These are phyloP conservation scores for Morone chrysops DNA, from an alignment of 2,113 vertebrate species.

Conservation along the genomic window DNA sequence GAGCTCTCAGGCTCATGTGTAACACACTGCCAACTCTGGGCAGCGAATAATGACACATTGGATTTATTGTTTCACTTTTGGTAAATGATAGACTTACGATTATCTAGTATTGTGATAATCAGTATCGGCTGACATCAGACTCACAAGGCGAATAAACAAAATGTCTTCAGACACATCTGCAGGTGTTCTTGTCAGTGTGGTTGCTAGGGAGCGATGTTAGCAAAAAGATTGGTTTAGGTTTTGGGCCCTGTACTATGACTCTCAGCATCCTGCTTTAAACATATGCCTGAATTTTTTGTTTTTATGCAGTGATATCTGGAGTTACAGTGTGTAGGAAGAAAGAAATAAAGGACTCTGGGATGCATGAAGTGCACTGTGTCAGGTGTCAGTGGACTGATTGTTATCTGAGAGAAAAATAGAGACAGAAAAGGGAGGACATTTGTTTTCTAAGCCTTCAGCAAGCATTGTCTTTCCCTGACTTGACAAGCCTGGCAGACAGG, in stretches of 20 bases:
- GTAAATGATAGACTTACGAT: no score
- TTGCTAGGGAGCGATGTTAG: no score
- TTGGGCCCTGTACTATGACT: no score
- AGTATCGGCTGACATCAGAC: no score
- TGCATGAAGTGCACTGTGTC: background rate
- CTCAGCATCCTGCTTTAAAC: no score
- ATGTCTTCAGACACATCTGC: no score
- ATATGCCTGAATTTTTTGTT: background rate
- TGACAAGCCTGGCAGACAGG: background rate
- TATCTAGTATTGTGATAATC: no score
- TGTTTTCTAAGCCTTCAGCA: background rate
- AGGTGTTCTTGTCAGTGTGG: no score
- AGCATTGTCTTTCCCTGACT: background rate
- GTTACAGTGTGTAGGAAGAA: background rate
- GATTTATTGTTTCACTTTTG: background rate
- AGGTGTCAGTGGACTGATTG: conserved; percentile 6
- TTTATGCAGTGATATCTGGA: no score
- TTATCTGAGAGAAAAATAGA: background rate
- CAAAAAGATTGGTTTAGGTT: no score
- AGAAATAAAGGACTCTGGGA: background rate
- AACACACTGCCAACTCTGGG: background rate
- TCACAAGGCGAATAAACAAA: no score
- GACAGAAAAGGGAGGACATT: background rate
- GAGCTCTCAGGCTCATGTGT: no score
- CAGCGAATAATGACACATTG: background rate